Conservation (phyloP, 2,888 invertebrate genomes). For the Cosmorhoe ocellata region DNA sequence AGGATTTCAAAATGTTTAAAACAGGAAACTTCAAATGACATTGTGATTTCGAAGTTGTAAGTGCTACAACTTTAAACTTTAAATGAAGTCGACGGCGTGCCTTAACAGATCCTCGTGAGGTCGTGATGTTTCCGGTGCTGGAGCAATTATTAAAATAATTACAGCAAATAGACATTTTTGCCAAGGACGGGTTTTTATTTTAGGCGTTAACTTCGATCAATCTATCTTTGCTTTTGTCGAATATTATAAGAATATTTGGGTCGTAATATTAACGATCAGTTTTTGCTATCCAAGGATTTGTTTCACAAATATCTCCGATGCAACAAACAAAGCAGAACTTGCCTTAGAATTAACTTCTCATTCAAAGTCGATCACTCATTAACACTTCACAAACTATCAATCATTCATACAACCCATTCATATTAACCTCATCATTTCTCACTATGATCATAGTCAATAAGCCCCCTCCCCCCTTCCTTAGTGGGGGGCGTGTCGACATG, state of each 20-base stretch:
- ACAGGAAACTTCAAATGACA: no score
- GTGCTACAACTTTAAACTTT: no score
- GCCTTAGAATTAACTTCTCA: not conserved
- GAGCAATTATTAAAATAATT: constrained; percentile 40
- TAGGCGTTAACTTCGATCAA: constrained; percentile 9
- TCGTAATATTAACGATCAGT: no score
- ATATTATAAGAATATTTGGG: no score
- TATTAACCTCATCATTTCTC: constrained; percentile 13
- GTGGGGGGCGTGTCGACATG: constrained; percentile 51
- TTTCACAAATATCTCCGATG: no score
- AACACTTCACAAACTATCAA: constrained; percentile 7
- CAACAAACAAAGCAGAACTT: not conserved
- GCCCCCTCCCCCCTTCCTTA: constrained; percentile 19
- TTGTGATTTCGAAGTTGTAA: no score
- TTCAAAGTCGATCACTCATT: constrained; percentile 15
- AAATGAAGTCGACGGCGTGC: constrained; percentile 4
- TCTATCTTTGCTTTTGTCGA: not conserved
- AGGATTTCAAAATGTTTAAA: no score
- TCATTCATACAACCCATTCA: constrained; percentile 21
- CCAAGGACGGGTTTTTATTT: constrained; percentile 35
- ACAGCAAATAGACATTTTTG: constrained; percentile 27
- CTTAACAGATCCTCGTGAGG: constrained; percentile 30
- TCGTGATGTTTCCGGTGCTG: constrained; percentile 32
- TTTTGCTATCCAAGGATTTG: no score
- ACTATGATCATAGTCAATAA: constrained; percentile 18